These are phyloP conservation scores for Caenorhabditis sp. DNA, from an alignment of 2,888 invertebrate species.

Conservation along the genomic window DNA sequence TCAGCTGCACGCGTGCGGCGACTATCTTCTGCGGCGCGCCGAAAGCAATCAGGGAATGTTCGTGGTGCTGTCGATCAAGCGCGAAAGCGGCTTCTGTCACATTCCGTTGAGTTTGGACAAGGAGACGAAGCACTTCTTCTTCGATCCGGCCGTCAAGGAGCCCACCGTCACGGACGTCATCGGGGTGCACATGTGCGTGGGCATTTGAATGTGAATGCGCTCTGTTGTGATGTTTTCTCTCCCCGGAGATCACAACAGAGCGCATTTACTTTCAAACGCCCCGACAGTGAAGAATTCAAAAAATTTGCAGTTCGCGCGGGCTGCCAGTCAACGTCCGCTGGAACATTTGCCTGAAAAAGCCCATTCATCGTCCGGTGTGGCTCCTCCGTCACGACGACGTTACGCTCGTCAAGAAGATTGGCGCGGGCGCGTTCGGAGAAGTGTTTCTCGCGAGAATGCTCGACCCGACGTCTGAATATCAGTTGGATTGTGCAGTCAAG, in stretches of 20 bases:
- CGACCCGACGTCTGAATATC: slow-evolving; percentile 50
- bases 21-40: slow-evolving; percentile 68
- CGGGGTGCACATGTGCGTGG: slow-evolving; percentile 25
- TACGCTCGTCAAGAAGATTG: slow-evolving; percentile 64
- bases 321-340: slow-evolving; percentile 55
- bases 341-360: slow-evolving; percentile 24
- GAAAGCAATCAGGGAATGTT: slow-evolving; percentile 53
- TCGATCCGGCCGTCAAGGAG: slow-evolving; percentile 26
- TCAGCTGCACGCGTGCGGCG: slow-evolving; percentile 64
- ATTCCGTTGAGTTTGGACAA: slow-evolving; percentile 31
- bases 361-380: slow-evolving; percentile 64
- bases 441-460: slow-evolving; percentile 62
- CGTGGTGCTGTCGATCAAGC: slow-evolving; percentile 26
- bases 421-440: slow-evolving; percentile 69
- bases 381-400: slow-evolving; percentile 69
- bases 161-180: slow-evolving; percentile 21
- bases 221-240: neutral
- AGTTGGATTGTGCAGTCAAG: slow-evolving; percentile 71
- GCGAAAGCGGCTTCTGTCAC: slow-evolving; percentile 18
- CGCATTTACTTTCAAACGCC: too few relatives aligned
- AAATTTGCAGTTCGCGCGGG: slow-evolving; percentile 44
- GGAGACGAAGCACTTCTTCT: slow-evolving; percentile 20
- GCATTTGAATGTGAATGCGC: neutral
- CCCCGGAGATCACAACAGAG: neutral
- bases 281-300: neutral